A percentile compares a stretch with the other conserved stretches of the same genome.
Conservation (phyloP, 2,888 invertebrate species). For the Noctua pronuba region DNA sequence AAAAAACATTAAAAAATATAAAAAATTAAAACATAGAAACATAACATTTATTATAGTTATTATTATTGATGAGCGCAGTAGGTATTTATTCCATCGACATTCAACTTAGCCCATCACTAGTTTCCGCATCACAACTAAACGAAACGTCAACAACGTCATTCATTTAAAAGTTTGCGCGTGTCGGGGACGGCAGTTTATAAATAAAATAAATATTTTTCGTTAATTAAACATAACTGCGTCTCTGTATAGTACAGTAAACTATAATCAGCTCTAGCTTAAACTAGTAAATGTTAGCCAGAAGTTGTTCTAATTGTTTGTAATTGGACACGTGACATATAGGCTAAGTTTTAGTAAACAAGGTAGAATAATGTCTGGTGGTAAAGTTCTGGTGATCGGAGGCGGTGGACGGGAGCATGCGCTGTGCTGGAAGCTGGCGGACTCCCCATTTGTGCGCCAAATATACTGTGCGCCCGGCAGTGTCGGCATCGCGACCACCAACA, state of each 20-base stretch:
- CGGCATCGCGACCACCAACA: slow-evolving; percentile 94
- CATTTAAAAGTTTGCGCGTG: slow-evolving; percentile 83
- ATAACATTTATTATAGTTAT: too few relatives aligned
- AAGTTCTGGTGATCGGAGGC: slow-evolving; percentile 96
- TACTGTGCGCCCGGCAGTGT: slow-evolving; percentile 97
- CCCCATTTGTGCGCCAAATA: slow-evolving; percentile 92
- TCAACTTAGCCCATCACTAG: slow-evolving; percentile 23
- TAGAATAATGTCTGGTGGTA: slow-evolving; percentile 82
- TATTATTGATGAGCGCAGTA: too few relatives aligned
- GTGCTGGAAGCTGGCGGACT: slow-evolving; percentile 97
- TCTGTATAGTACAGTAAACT: slow-evolving; percentile 33
- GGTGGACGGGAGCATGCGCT: slow-evolving; percentile 99
- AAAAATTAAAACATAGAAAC: too few relatives aligned
- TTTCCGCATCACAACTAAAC: slow-evolving; percentile 46
- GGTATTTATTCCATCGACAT: slow-evolving; percentile 34
- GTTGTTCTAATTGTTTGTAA: slow-evolving; percentile 31
- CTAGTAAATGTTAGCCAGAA: slow-evolving; percentile 34
- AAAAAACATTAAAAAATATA: too few relatives aligned
- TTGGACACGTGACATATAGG: slow-evolving; percentile 71
- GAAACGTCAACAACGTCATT: slow-evolving; percentile 69
- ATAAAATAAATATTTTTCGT: slow-evolving; percentile 53
- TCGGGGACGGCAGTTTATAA: slow-evolving; percentile 70
- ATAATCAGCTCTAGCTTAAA: slow-evolving; percentile 23
- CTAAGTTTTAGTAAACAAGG: slow-evolving; percentile 67
- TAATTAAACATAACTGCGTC: slow-evolving; percentile 51